Base-by-base conservation (phyloP, 2,797 vertebrate genomes). In the Coregonus ussuriensis region DNA sequence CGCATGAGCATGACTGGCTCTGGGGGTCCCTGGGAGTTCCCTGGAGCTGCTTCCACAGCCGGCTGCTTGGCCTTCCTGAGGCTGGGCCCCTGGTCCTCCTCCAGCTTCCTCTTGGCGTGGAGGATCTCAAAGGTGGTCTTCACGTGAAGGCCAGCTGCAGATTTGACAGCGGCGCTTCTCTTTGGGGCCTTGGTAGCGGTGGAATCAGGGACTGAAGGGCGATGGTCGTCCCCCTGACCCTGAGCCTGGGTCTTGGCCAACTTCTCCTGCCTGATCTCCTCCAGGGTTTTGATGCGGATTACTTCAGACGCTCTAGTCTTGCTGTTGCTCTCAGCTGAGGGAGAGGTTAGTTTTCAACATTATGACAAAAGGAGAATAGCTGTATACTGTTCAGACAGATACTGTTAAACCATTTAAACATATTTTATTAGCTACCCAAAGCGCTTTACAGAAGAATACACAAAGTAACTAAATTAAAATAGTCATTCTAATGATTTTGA, bases 251-350 rank as follows among this genome's bases (percentile, higher is more conserved):
- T 82, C 21, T 87, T 95, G 15, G 88, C 89, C 3, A 95, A 94
- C 83, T 95, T 98, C 86, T 98, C 97, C 69, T 95, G 93, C 6
- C 91, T 95, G 82, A 99, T 99, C 89, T 99, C 96, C 85, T 98
- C 95, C 67, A 98, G 90, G 1, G 96, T 97, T 92, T 98, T 99
- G 82, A 98, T 96, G 0, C 85, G 94, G 52, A 98, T 95, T 81
- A 96, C 93, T 74, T 91, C 91, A 0, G 92, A 74, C 29, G 87
- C 77, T 59, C 90, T 85, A 35, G 88, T 78, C 31, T 79, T 82
- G 0, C 0, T 76, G 13, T 37, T 76, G 1, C 72, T 70, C 18
- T 91, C 88, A 35, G 62, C 87, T 89, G 75, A 21, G 41, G 63
- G 13, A n/a, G 67, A 31, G 71, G 21, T 0, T 72, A 13, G 9